Conservation (phyloP, 2,113 vertebrate genomes). For the Brachionichthys hirsutus region DNA sequence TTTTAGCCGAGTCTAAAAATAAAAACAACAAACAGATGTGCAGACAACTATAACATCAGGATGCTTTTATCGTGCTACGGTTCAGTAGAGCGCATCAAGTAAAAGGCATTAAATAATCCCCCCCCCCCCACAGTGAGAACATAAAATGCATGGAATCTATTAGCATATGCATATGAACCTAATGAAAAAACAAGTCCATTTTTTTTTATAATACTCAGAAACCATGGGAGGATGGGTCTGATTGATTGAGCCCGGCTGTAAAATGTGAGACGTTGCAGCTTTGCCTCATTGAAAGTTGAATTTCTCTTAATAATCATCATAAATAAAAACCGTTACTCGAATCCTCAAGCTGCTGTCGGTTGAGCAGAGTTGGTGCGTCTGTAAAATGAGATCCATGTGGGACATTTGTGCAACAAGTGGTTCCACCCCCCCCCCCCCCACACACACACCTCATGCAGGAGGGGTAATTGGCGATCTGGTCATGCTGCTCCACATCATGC, state of each 20-base stretch:
- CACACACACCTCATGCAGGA: no score
- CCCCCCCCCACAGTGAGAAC: background rate
- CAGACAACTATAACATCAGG: slow-evolving; percentile 13
- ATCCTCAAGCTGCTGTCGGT: no score
- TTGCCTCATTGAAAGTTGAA: no score
- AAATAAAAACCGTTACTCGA: no score
- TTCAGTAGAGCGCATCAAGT: background rate
- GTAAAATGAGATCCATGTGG: slow-evolving; percentile 10
- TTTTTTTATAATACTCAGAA: slow-evolving; percentile 1
- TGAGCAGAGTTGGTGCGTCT: no score
- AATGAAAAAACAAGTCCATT: background rate
- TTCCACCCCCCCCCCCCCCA: background rate
- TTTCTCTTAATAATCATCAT: no score
- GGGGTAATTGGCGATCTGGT: slow-evolving; percentile 30
- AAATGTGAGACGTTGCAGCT: no score
- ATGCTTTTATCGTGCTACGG: background rate
- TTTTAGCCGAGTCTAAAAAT: slow-evolving; percentile 67
- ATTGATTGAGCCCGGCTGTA: no score
- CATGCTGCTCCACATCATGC: slow-evolving; percentile 33
- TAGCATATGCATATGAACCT: slow-evolving; percentile 6
- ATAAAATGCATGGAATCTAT: background rate
- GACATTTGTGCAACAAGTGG: slow-evolving; percentile 13
- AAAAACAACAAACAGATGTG: slow-evolving; percentile 50
- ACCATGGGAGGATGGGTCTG: no score
- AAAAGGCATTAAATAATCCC: background rate